Conservation (phyloP, 2,888 invertebrate genomes). For the Lamellibrachia columna region DNA sequence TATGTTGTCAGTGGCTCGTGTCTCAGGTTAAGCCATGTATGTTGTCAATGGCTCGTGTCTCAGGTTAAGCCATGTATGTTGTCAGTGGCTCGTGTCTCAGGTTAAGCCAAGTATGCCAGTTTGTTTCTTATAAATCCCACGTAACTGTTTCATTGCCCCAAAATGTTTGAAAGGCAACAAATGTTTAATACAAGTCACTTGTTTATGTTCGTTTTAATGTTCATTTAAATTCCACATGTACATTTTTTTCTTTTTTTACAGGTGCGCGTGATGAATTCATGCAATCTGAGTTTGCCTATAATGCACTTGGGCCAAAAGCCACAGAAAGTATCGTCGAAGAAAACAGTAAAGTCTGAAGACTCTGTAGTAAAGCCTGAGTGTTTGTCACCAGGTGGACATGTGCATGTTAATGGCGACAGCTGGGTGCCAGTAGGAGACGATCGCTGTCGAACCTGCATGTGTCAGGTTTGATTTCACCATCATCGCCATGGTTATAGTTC, state of each 20-base stretch:
- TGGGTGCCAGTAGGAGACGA: neutral
- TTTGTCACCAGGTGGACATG: neutral
- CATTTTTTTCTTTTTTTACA: neutral
- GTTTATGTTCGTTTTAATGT: no score
- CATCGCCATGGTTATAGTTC: neutral
- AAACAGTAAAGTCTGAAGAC: neutral
- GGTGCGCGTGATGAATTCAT: neutral
- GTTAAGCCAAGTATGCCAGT: no score
- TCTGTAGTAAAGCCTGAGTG: neutral
- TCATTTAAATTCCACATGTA: neutral
- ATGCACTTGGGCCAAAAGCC: neutral
- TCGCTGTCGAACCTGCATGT: neutral
- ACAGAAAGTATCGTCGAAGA: neutral
- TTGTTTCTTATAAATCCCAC: neutral
- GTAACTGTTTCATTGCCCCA: neutral
- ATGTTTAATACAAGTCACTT: no score
- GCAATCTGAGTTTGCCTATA: neutral
- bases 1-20: no score
- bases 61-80: no score
- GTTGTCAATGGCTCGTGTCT: no score
- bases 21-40: no score
- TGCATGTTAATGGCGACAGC: neutral
- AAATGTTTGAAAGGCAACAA: neutral
- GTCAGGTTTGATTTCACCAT: neutral
- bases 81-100: no score